A percentile compares a stretch with the other conserved stretches of the same genome.
These are phyloP conservation scores for Lithophane ornitopus DNA, from an alignment of 2,888 invertebrate species.

Conservation along the genomic window DNA sequence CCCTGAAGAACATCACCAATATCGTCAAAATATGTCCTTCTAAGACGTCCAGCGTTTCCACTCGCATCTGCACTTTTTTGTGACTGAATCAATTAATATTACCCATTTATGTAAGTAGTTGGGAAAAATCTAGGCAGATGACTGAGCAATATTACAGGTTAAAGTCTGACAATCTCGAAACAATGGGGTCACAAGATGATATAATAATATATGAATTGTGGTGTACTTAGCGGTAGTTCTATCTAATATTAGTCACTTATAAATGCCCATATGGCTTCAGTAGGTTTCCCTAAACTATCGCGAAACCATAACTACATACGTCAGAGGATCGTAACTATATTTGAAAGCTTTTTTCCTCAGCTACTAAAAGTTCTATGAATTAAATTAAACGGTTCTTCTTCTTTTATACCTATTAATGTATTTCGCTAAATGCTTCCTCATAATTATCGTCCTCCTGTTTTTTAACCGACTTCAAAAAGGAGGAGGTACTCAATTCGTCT, in stretches of 20 bases:
- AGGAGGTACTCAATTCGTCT: too few species aligned
- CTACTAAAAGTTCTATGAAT: background rate
- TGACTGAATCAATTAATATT: too few species aligned
- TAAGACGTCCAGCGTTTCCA: too few species aligned
- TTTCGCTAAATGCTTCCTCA: background rate
- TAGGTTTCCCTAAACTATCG: constrained; percentile 39
- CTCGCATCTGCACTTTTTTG: too few species aligned
- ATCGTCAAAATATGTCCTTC: too few species aligned
- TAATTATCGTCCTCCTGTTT: background rate
- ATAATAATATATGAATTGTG: constrained; percentile 13
- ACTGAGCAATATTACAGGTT: background rate
- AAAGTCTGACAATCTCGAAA: constrained; percentile 2
- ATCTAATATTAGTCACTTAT: constrained; percentile 23
- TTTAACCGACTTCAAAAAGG: background rate
- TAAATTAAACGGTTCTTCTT: background rate
- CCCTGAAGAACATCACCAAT: too few species aligned
- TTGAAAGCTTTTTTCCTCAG: constrained; percentile 20
- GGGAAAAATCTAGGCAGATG: background rate
- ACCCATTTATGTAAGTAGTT: background rate
- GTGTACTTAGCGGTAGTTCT: background rate
- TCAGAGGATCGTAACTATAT: constrained; percentile 14
- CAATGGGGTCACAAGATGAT: constrained; percentile 6
- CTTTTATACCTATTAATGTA: background rate
- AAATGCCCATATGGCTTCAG: constrained; percentile 8
- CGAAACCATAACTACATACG: constrained; percentile 29